A percentile compares a stretch with the other conserved stretches of the same genome.
Evolutionary conservation across 2,113 vertebrate genomes (phyloP).

Genomic region (Saguinus imperator): DNA sequence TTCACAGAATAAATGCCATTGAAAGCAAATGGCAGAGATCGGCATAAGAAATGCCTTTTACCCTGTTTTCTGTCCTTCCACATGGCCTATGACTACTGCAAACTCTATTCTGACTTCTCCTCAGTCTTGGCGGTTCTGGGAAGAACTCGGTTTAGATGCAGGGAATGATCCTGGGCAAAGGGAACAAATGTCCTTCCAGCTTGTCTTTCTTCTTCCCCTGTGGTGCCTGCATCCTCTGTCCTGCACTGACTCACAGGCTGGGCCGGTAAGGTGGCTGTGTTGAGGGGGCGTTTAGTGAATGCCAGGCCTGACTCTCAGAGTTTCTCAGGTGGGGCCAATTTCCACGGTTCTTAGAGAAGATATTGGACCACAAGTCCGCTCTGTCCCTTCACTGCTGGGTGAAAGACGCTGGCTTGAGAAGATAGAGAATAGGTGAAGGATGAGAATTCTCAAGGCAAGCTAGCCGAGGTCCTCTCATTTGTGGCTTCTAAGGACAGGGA

Average conservation of each 20-base stretch:
- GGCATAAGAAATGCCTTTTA: constrained; percentile 46
- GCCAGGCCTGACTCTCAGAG: background rate
- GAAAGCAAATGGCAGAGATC: background rate
- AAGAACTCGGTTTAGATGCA: constrained; percentile 78
- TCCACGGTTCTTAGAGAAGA: background rate
- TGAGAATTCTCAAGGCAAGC: background rate
- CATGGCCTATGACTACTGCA: constrained; percentile 59
- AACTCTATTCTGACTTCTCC: constrained; percentile 77
- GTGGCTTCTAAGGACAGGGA: background rate
- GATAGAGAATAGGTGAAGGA: background rate
- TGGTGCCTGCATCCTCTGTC: background rate
- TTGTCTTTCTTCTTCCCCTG: constrained; percentile 72
- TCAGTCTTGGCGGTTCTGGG: constrained; percentile 61
- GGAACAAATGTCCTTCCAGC: constrained; percentile 61
- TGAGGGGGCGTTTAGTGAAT: too few relatives aligned
- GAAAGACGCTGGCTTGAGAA: background rate
- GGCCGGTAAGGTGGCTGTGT: constrained; percentile 60
- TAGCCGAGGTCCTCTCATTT: background rate
- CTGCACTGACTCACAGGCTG: constrained; percentile 71
- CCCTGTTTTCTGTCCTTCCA: constrained; percentile 68
- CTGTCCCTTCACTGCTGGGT: background rate
- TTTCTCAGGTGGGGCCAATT: background rate
- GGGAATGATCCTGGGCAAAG: constrained; percentile 70
- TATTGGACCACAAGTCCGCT: background rate
- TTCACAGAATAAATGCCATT: background rate